Percentiles rank a stretch among this genome's conserved stretches.
Conservation (phyloP, 2,888 invertebrate genomes). For the Tuberolachnus salignus region DNA sequence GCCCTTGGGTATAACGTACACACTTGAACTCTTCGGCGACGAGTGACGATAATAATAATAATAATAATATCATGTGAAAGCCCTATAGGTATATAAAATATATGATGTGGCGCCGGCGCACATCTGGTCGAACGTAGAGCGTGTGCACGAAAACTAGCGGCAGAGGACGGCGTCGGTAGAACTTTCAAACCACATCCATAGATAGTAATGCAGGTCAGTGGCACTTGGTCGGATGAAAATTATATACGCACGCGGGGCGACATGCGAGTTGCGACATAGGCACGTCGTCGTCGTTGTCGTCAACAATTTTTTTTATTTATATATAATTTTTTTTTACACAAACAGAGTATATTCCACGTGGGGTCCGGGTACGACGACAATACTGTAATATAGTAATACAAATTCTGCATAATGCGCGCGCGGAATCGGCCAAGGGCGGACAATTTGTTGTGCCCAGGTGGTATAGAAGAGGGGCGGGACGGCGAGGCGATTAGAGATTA, state of each 20-base stretch:
- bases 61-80: conserved; percentile 24
- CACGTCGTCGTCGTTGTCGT: conserved; percentile 17
- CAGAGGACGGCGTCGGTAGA: conserved; percentile 58
- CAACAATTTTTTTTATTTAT: not conserved
- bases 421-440: conserved; percentile 34
- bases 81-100: not conserved
- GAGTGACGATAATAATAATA: no score
- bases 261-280: conserved; percentile 33
- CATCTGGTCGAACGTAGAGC: conserved; percentile 22
- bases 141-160: conserved; percentile 51
- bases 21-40: no score
- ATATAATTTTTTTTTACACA: conserved; percentile 9
- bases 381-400: conserved; percentile 22
- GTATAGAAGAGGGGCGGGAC: not conserved
- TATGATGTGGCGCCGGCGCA: conserved; percentile 1
- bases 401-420: not conserved
- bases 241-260: conserved; percentile 10
- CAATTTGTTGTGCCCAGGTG: not conserved
- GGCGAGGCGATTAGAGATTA: not conserved
- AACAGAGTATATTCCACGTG: not conserved
- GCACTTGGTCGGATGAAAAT: conserved; percentile 51
- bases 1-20: not conserved
- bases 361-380: not conserved
- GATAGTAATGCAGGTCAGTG: conserved; percentile 58
- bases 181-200: conserved; percentile 59